Conservation (phyloP, 1,140 invertebrate species). For the Habropoda laboriosa region DNA sequence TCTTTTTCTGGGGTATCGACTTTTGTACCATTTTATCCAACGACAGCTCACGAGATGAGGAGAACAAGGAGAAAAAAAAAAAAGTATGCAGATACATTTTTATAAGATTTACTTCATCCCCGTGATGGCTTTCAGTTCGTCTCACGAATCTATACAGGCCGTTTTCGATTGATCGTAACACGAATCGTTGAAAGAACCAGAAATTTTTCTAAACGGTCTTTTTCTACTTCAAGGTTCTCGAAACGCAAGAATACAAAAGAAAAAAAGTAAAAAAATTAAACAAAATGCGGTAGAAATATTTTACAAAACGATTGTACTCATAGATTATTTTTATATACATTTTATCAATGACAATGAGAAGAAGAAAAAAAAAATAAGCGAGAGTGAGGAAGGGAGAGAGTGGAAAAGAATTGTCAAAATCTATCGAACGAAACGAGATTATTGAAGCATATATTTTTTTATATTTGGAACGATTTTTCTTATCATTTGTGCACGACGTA, state of each 20-base stretch:
- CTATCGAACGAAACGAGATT: conserved; percentile 58
- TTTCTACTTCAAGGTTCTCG: conserved; percentile 52
- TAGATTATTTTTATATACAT: conserved; percentile 78
- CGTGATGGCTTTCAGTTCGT: conserved; percentile 35
- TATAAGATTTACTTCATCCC: conserved; percentile 41
- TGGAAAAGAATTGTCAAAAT: conserved; percentile 56
- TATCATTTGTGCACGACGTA: conserved; percentile 54
- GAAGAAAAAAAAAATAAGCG: neutral
- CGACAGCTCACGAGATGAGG: neutral
- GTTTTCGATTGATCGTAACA: conserved; percentile 10
- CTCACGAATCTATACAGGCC: neutral
- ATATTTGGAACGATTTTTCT: conserved; percentile 66
- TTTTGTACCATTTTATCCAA: conserved; percentile 56
- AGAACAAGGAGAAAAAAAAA: neutral
- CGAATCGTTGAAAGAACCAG: conserved; percentile 20
- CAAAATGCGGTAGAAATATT: conserved; percentile 58
- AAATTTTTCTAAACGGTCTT: conserved; percentile 44
- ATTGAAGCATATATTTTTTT: conserved; percentile 73
- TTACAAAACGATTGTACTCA: conserved; percentile 71
- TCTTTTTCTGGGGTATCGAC: conserved; percentile 33
- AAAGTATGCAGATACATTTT: conserved; percentile 26
- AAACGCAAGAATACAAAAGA: conserved; percentile 40
- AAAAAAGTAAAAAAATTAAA: conserved; percentile 41
- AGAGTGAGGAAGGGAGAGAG: neutral
- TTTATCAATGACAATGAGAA: conserved; percentile 66